Conservation (phyloP, 2,888 invertebrate genomes). For the Aromia moschata region DNA sequence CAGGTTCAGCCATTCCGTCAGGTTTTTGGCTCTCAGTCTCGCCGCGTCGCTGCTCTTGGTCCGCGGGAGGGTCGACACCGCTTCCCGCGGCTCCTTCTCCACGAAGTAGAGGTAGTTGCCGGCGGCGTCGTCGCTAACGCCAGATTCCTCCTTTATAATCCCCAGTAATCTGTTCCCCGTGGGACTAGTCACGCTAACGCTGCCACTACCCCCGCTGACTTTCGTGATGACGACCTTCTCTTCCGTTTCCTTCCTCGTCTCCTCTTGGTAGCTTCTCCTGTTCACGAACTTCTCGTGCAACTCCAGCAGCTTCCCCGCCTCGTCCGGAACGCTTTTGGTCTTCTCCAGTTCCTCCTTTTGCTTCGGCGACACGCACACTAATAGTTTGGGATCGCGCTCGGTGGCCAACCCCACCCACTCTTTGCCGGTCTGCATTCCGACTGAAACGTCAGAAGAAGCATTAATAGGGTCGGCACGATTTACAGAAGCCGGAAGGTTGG, state of each 20-base stretch:
- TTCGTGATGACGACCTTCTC: constrained; percentile 33
- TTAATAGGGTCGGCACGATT: constrained; percentile 35
- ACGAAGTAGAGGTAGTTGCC: constrained; percentile 37
- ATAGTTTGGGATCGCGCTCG: constrained; percentile 68
- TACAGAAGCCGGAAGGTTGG: constrained; percentile 40
- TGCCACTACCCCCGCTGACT: constrained; percentile 20
- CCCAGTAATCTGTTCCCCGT: constrained; percentile 69
- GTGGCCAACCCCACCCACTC: constrained; percentile 66
- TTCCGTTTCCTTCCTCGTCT: constrained; percentile 21
- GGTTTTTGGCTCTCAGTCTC: constrained; percentile 57
- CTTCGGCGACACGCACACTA: constrained; percentile 78
- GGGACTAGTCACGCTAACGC: constrained; percentile 27
- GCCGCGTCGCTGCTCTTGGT: constrained; percentile 37
- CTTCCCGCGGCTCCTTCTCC: constrained; percentile 36
- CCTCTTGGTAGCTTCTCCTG: constrained; percentile 59
- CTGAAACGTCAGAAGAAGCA: constrained; percentile 42
- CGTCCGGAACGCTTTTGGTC: constrained; percentile 65
- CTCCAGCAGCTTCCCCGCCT: constrained; percentile 72
- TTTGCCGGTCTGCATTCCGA: constrained; percentile 24
- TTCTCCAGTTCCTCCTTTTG: constrained; percentile 72
- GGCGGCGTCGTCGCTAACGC: constrained; percentile 17
- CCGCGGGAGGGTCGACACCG: constrained; percentile 34
- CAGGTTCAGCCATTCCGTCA: constrained; percentile 66
- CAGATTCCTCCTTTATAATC: constrained; percentile 66
- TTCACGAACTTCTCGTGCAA: constrained; percentile 77